Base-by-base conservation (phyloP, 2,888 invertebrate species). In the Harpagoxenus sublaevis region DNA sequence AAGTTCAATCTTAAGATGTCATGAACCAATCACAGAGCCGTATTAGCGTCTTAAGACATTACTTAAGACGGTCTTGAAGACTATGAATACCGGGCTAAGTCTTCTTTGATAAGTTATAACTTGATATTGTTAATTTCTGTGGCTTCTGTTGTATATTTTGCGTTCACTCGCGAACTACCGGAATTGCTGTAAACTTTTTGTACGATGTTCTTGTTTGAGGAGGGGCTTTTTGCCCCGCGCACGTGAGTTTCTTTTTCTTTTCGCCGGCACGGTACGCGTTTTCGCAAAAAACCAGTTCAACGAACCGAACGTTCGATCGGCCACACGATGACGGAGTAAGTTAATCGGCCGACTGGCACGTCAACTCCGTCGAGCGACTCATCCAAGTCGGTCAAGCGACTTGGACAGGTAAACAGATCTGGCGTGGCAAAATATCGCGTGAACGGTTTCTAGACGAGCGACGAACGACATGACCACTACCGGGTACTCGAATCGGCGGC, bases 401-500 rank as follows among this genome's bases (percentile, higher is more conserved):
- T 81, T 45, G 83, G 68, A 60, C 75, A 84, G 79, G 88, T 91
- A 91, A 90, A 89, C 90, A 88, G 90, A 90, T 90, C 91, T 85
- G 86, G 78, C 87, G 71, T 74, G 65, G 88, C 83, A 4, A 84
- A 89, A 86, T 89, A 92, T 93, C 92, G 92, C 92, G 92, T 91
- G 92, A 93, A 94, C 89, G 91, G 91, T 94, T 93, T 93, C 92
- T 92, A 94, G 92, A 93, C 92, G 92, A 92, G 87, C 91, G 89
- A 87, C 65, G 65, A 65, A 65, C 65, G n/a, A 39, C 53, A 42
- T 42, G 57, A 70, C 23, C 70, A 70, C 70, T 79, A 48, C 79
- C 79, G 79, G 79, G 60, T 62, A 31, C 45, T 60, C 48, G 60
- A 70, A 70, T 79, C 60, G 48, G 35, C 60, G 68, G 68, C 35